Evolutionary conservation across 2,888 invertebrate species (phyloP).

Genomic region (Bembecia ichneumoniformis): DNA sequence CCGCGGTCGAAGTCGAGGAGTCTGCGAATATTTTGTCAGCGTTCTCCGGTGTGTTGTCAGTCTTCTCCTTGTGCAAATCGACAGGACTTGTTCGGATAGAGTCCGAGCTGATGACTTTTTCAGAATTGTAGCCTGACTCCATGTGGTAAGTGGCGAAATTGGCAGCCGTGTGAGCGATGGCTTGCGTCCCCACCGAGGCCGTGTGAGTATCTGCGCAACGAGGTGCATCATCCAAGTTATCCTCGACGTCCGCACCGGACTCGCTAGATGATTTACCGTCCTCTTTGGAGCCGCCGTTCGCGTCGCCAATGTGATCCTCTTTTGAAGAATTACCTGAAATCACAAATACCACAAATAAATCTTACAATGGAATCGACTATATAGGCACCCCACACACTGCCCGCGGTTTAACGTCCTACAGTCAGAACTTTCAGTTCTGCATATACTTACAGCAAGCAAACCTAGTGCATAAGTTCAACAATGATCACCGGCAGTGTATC

Average conservation of each 20-base stretch:
- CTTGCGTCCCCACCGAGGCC: slow-evolving; percentile 35
- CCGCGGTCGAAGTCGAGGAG: slow-evolving; percentile 38
- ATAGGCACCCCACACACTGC: too few species aligned
- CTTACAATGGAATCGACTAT: not conserved
- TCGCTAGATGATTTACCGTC: slow-evolving; percentile 75
- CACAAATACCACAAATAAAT: slow-evolving; percentile 10
- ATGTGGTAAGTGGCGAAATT: slow-evolving; percentile 66
- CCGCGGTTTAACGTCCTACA: not conserved
- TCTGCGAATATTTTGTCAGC: slow-evolving; percentile 71
- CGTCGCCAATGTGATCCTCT: slow-evolving; percentile 26
- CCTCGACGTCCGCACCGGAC: slow-evolving; percentile 87
- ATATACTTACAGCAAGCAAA: too few species aligned
- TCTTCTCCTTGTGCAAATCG: slow-evolving; percentile 66
- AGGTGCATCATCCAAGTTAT: slow-evolving; percentile 76
- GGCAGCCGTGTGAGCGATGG: slow-evolving; percentile 51
- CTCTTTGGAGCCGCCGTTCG: slow-evolving; percentile 45
- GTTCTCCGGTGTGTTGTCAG: slow-evolving; percentile 70
- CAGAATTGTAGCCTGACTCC: slow-evolving; percentile 79
- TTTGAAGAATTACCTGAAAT: slow-evolving; percentile 49
- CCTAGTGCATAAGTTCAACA: too few species aligned
- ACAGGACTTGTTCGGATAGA: slow-evolving; percentile 63
- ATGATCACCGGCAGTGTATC: too few species aligned
- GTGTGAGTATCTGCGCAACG: slow-evolving; percentile 35
- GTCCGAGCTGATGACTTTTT: slow-evolving; percentile 58
- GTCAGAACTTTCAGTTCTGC: too few species aligned